Evolutionary conservation across 2,888 invertebrate species (phyloP).

Genomic region (Pollenia griseotomentosa): DNA sequence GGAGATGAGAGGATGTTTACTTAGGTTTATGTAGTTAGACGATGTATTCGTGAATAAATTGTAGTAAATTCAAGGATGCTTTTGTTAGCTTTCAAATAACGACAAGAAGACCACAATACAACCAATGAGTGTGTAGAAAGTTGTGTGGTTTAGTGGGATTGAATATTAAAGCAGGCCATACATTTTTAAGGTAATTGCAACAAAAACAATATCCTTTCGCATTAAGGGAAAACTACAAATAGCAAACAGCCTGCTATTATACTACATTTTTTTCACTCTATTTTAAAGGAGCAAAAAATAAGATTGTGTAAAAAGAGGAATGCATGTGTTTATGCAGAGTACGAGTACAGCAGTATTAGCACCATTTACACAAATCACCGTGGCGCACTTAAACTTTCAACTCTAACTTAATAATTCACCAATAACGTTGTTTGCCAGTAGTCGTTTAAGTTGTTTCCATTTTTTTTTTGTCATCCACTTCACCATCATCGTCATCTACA

Average conservation of each 20-base stretch:
- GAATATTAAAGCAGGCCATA: slow-evolving; percentile 43
- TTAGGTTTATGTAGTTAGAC: not conserved
- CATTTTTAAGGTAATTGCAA: slow-evolving; percentile 49
- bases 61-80: slow-evolving; percentile 54
- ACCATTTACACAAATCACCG: slow-evolving; percentile 74
- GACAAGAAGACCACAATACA: slow-evolving; percentile 24
- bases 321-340: slow-evolving; percentile 49
- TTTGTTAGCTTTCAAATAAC: slow-evolving; percentile 53
- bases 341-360: slow-evolving; percentile 61
- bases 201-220: not conserved
- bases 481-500: slow-evolving; percentile 40
- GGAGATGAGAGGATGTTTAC: not conserved
- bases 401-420: slow-evolving; percentile 73
- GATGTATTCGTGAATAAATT: slow-evolving; percentile 62
- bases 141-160: slow-evolving; percentile 8
- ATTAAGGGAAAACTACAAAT: slow-evolving; percentile 31
- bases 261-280: slow-evolving; percentile 23
- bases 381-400: slow-evolving; percentile 73
- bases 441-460: slow-evolving; percentile 34
- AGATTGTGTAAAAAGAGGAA: not conserved
- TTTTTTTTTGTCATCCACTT: slow-evolving; percentile 42
- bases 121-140: slow-evolving; percentile 35
- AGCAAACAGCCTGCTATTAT: slow-evolving; percentile 48
- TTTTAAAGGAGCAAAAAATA: not conserved
- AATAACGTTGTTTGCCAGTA: slow-evolving; percentile 61